These are phyloP conservation scores for Diglossa cyanea DNA, from an alignment of 2,797 vertebrate genomes.

Conservation along the genomic window DNA sequence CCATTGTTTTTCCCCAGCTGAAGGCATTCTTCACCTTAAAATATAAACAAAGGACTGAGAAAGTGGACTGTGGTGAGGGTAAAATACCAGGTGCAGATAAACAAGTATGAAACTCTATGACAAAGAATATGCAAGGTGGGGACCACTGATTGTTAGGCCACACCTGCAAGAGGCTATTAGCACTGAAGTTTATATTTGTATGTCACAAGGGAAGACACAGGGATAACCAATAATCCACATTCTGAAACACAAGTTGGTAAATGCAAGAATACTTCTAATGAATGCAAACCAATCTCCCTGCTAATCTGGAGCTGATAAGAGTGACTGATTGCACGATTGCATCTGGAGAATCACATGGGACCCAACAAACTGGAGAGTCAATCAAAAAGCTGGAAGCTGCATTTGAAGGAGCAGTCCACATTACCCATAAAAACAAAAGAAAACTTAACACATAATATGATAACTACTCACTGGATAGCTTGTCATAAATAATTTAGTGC, in stretches of 20 bases:
- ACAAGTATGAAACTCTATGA: background rate
- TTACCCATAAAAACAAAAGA: background rate
- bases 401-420: background rate
- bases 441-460: background rate
- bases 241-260: background rate
- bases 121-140: background rate
- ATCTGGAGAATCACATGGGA: background rate
- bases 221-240: background rate
- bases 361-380: background rate
- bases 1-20: rapidly evolving
- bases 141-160: background rate
- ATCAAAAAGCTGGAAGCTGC: background rate
- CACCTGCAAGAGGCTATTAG: background rate
- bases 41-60: background rate
- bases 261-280: background rate
- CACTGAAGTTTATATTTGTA: background rate
- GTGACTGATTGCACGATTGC: background rate
- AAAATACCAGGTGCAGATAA: background rate
- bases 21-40: background rate
- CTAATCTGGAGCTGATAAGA: background rate
- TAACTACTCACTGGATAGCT: background rate
- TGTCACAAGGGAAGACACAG: background rate
- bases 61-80: background rate
- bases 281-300: background rate
- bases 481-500: background rate